Evolutionary conservation across 2,888 invertebrate genomes (phyloP).

Genomic region (Ramazzottius varieornatus): DNA sequence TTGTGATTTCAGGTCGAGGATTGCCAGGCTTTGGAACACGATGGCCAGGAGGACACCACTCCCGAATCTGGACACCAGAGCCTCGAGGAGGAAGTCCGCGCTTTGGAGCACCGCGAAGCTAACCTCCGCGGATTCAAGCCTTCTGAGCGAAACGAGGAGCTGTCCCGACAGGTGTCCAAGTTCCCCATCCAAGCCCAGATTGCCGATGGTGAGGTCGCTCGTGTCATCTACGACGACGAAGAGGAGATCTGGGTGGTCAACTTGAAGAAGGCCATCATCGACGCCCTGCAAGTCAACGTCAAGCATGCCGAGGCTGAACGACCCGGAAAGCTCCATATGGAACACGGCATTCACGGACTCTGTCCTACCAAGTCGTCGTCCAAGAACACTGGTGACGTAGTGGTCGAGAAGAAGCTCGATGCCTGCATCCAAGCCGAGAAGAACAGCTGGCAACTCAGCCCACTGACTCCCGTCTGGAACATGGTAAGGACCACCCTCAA

Average conservation of each 20-base stretch:
- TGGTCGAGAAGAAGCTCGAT: background rate
- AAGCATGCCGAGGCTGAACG: background rate
- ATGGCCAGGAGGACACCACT: background rate
- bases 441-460: slow-evolving; percentile 1
- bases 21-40: background rate
- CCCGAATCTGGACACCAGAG: background rate
- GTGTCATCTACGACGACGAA: background rate
- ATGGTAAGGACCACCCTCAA: background rate
- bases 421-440: background rate
- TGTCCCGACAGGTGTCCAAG: background rate
- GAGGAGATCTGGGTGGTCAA: slow-evolving; percentile 4
- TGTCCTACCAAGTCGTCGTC: background rate
- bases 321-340: background rate
- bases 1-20: no score
- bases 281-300: background rate
- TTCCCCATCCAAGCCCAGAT: background rate
- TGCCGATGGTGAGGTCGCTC: background rate
- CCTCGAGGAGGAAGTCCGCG: background rate
- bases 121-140: background rate
- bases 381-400: background rate
- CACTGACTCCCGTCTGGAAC: background rate
- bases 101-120: background rate
- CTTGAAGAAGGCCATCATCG: slow-evolving; percentile 3
- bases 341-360: background rate
- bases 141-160: background rate